Conservation (phyloP, 2,888 invertebrate genomes). For the Antheraea yamamai region DNA sequence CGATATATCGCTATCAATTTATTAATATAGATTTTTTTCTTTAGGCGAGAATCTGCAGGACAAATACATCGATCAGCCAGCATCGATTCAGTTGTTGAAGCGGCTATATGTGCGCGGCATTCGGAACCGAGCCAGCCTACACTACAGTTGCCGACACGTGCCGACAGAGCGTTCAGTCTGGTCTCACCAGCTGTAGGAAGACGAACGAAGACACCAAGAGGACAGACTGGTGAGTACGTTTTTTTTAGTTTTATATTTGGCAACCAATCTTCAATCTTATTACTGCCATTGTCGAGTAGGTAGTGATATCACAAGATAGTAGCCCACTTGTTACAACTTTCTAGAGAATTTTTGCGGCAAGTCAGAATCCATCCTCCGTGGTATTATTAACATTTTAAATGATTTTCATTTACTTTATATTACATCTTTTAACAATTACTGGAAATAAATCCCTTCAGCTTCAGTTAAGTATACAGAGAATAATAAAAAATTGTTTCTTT, state of each 20-base stretch:
- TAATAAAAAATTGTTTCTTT: not conserved
- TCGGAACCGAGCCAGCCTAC: conserved; percentile 69
- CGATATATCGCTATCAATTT: no score
- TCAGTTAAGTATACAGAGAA: not conserved
- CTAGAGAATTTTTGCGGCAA: no score
- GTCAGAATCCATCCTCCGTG: no score
- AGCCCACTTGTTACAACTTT: no score
- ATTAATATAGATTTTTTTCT: conserved; percentile 26
- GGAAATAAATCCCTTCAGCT: no score
- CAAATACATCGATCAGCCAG: conserved; percentile 88
- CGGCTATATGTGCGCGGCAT: conserved; percentile 83
- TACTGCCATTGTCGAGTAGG: no score
- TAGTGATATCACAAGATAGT: no score
- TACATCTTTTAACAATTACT: no score
- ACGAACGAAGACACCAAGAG: conserved; percentile 88
- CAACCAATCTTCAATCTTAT: no score
- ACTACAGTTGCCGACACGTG: conserved; percentile 65
- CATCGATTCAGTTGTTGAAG: conserved; percentile 90
- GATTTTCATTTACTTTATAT: no score
- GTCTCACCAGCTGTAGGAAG: conserved; percentile 90
- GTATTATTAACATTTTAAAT: no score
- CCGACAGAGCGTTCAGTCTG: conserved; percentile 81
- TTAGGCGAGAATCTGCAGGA: conserved; percentile 79
- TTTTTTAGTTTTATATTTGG: not conserved
- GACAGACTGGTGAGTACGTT: conserved; percentile 84